phyloP scores from a whole-genome alignment of 2,888 invertebrate genomes.

The Catotricha subobsoleta region DNA sequence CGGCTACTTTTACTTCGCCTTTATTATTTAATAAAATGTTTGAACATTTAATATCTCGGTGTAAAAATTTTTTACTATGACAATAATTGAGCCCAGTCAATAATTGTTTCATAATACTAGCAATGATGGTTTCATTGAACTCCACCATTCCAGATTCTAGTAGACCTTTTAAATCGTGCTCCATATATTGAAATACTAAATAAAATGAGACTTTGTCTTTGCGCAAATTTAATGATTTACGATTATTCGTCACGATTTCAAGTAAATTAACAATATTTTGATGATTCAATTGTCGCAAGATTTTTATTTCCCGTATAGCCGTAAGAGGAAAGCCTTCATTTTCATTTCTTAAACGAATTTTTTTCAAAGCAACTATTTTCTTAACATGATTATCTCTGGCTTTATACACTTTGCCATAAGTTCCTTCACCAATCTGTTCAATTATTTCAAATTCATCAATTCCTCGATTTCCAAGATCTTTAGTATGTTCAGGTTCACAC shows the following conservation, averaged over 20 bases:
- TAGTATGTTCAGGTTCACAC: slow-evolving; percentile 36
- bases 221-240: slow-evolving; percentile 86
- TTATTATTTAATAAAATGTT: slow-evolving; percentile 99
- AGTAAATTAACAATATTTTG: slow-evolving; percentile 92
- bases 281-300: slow-evolving; percentile 88
- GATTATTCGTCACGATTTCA: slow-evolving; percentile 97
- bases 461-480: slow-evolving; percentile 88
- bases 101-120: slow-evolving; percentile 93
- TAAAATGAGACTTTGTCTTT: slow-evolving; percentile 97
- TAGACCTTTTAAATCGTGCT: slow-evolving; percentile 97
- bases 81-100: slow-evolving; percentile 93
- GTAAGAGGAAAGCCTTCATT: slow-evolving; percentile 98
- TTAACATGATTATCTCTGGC: slow-evolving; percentile 49
- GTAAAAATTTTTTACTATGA: slow-evolving; percentile 93
- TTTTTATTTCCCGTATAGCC: slow-evolving; percentile 97
- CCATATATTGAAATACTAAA: slow-evolving; percentile 99
- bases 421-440: slow-evolving; percentile 96
- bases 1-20: slow-evolving; percentile 97
- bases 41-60: slow-evolving; percentile 97
- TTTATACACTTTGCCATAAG: slow-evolving; percentile 94
- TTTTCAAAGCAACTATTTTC: slow-evolving; percentile 72
- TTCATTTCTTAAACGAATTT: slow-evolving; percentile 94
- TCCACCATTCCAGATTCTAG: slow-evolving; percentile 94
- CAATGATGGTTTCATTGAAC: slow-evolving; percentile 88
- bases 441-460: slow-evolving; percentile 94